Evolutionary conservation across 1,140 invertebrate species (phyloP).

Genomic region (Megalopta genalis): DNA sequence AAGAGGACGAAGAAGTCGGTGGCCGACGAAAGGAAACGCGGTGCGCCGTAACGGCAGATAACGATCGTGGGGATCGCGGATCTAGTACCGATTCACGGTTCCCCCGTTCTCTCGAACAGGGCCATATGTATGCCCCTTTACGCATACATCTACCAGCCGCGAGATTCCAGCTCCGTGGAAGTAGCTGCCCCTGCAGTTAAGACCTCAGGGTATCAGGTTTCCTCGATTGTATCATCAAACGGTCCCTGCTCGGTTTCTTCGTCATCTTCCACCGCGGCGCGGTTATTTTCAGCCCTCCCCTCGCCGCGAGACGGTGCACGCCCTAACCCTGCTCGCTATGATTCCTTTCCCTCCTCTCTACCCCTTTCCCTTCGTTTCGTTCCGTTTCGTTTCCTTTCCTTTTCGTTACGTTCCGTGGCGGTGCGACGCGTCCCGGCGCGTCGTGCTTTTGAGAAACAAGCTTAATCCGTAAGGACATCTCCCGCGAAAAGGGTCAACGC

Average conservation of each 20-base stretch:
- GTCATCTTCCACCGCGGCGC: slow-evolving; percentile 46
- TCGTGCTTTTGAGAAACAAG: slow-evolving; percentile 46
- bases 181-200: slow-evolving; percentile 65
- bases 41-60: slow-evolving; percentile 48
- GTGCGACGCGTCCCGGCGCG: slow-evolving; percentile 24
- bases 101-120: slow-evolving; percentile 36
- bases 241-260: slow-evolving; percentile 52
- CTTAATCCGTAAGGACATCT: slow-evolving; percentile 59
- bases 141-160: slow-evolving; percentile 33
- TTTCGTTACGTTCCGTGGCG: slow-evolving; percentile 17
- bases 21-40: slow-evolving; percentile 57
- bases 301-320: slow-evolving; percentile 16
- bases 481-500: slow-evolving; percentile 40
- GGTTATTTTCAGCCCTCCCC: slow-evolving; percentile 39
- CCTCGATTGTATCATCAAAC: slow-evolving; percentile 65
- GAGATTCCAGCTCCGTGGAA: slow-evolving; percentile 63
- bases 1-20: slow-evolving; percentile 30
- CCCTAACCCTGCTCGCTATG: background rate
- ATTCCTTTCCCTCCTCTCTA: slow-evolving; percentile 2
- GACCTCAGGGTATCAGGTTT: slow-evolving; percentile 64
- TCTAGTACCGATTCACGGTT: slow-evolving; percentile 48
- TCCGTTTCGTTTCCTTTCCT: background rate
- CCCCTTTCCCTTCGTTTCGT: too few species aligned
- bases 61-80: slow-evolving; percentile 50
- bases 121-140: slow-evolving; percentile 46